A percentile compares a stretch with the other conserved stretches of the same genome.
Conservation (phyloP, 2,888 invertebrate species). For the Creontiades dilutus region DNA sequence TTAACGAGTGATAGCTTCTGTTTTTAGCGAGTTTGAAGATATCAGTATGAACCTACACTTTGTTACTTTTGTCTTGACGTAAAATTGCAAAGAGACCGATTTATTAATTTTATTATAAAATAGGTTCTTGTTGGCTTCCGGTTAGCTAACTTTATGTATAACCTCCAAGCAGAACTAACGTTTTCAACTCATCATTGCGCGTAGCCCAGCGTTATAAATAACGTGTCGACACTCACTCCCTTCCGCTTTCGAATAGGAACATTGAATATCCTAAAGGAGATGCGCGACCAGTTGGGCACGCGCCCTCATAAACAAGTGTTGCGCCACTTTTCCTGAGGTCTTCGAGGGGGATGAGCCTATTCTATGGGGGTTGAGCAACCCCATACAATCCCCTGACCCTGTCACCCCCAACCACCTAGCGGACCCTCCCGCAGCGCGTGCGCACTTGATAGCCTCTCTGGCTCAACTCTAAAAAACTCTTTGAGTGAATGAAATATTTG, state of each 20-base stretch:
- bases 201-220: not conserved
- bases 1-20: no score
- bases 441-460: not conserved
- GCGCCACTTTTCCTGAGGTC: not conserved
- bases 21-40: no score
- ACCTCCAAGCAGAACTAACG: no score
- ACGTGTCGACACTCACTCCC: not conserved
- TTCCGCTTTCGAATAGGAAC: conserved; percentile 22
- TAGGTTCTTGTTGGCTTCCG: no score
- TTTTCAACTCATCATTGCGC: not conserved
- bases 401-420: conserved; percentile 25
- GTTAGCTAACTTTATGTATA: no score
- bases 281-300: conserved; percentile 43
- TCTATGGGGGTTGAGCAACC: conserved; percentile 26
- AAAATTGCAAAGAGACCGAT: no score
- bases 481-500: no score
- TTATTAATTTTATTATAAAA: no score
- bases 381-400: conserved; percentile 37
- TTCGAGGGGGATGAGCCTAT: conserved; percentile 2
- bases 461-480: not conserved
- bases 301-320: conserved; percentile 45
- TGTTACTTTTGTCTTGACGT: no score
- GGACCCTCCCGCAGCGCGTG: not conserved
- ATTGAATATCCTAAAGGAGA: conserved; percentile 12
- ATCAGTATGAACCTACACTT: no score